phyloP scores from a whole-genome alignment of 2,888 invertebrate genomes.

The Baccha elongata region DNA sequence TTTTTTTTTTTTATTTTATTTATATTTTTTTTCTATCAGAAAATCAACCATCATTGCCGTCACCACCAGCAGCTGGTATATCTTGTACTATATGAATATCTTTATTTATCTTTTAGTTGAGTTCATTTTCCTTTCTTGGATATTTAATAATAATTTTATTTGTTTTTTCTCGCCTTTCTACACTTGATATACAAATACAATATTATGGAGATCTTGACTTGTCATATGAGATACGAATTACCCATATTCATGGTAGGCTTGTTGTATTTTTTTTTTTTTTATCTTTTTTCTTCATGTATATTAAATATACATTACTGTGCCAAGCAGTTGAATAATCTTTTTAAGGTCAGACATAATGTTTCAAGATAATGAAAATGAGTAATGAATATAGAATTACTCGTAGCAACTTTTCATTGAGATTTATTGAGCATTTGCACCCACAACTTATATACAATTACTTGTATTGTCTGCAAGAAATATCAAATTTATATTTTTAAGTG shows the following conservation, averaged over 20 bases:
- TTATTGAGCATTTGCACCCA: conserved; percentile 56
- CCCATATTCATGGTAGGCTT: conserved; percentile 39
- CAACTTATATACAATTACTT: conserved; percentile 4
- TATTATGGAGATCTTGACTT: conserved; percentile 45
- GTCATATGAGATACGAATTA: conserved; percentile 49
- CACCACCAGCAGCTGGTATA: neutral
- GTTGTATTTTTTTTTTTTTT: conserved; percentile 12
- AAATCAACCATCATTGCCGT: conserved; percentile 22
- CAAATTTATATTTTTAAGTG: no score
- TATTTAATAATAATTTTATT: conserved; percentile 23
- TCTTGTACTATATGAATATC: neutral
- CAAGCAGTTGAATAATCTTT: conserved; percentile 67
- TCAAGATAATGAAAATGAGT: conserved; percentile 56
- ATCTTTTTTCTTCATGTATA: conserved; percentile 2
- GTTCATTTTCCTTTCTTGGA: conserved; percentile 35
- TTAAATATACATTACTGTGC: conserved; percentile 8
- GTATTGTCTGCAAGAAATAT: neutral
- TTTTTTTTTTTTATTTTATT: conserved; percentile 8
- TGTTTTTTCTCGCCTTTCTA: neutral
- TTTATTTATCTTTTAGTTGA: neutral
- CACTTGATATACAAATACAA: conserved; percentile 2
- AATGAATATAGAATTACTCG: conserved; percentile 51
- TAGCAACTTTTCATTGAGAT: conserved; percentile 46
- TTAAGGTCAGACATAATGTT: conserved; percentile 63
- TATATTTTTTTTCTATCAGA: conserved; percentile 2